Evolutionary conservation across 2,797 vertebrate genomes (phyloP), one percentile per base, ranked within the genome.

Genomic region (Microcaecilia unicolor): DNA sequence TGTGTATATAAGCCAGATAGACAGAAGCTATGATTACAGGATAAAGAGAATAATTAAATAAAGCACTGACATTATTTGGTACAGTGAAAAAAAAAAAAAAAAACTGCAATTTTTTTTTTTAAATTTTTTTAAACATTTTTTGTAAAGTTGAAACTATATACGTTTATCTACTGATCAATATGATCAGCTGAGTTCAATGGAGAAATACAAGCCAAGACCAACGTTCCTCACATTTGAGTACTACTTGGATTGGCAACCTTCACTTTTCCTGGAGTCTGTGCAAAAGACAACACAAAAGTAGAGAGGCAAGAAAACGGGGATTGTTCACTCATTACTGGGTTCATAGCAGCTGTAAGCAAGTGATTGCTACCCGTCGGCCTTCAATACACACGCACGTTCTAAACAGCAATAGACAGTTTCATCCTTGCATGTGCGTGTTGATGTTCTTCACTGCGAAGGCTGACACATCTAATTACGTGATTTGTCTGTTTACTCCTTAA

Each of bases 1-100:
- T 85, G 82, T n/a, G 80, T 83, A 82, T 67, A 87, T 84, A 86
- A 78, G 87, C 85, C 87, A 88, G 74, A 72, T 72, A 71, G 72
- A 81, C 75, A 77, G 81, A 81, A 78, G 77, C 72, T 70, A 80
- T 84, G 79, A 76, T 66, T 76, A 74, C 78, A 79, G 67, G 61
- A 81, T 41, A 31, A 74, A 76, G 53, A 77, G 79, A 80, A 76
- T 66, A 60, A 74, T 86, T 87, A 86, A 87, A 84, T 86, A 84
- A 88, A 84, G 83, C 82, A 83, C 80, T 83, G 83, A 87, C 74
- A 77, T 88, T 84, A 74, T 85, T 80, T 86, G 83, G 85, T 75
- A 84, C 87, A 89, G 90, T 92, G 91, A 90, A 90, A 90, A n/a
- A 88, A 91, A 88, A 92, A 90, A 90, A 90, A n/a, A 88, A 91